Base-by-base conservation (phyloP, 2,888 invertebrate species). In the Pseudeuparius sepicola region DNA sequence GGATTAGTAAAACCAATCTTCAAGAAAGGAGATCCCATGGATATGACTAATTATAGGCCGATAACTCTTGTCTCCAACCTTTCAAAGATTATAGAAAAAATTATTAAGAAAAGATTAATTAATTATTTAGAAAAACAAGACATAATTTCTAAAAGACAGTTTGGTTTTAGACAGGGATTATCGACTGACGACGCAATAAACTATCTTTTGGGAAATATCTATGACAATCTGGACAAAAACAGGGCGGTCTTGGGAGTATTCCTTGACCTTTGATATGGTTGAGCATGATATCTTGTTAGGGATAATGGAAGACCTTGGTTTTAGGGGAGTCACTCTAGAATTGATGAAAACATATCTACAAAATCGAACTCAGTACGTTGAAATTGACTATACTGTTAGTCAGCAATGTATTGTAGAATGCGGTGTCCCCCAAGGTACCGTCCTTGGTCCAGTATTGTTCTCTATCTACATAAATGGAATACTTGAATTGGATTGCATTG, bases 131-230 rank as follows among this genome's bases (percentile, higher is more conserved):
- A 24, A 11, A 24, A 24, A n/a, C n/a, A n/a, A n/a, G n/a, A n/a
- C n/a, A n/a, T n/a, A n/a, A n/a, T n/a, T n/a, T n/a, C n/a, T n/a
- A 12, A 24, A 24, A 24, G 25, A 24, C 25, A 24, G 12, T 24
- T 24, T 9, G 25, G 25, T 6, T 24, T 24, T 24, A 4, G 25
- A 24, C 10, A 12, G 10, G 25, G 25, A 11, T 24, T 24, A 24
- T 24, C 4, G 5, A 24, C 25, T 4, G 25, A 24, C 5, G 25
- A 24, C 12, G 25, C 25, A 4, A 24, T 24, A 11, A 12, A 4
- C 5, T 24, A 11, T 24, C 12, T 24, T 6, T 4, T 12, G 12
- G 25, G 12, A 5, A 24, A 24, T 9, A 24, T 24, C 5, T 24
- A 24, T 9, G 12, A 24, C n/a, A 6, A 6, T 9, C 25, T 4